Conservation (phyloP, 2,113 vertebrate species). For the Takifugu bimaculatus region DNA sequence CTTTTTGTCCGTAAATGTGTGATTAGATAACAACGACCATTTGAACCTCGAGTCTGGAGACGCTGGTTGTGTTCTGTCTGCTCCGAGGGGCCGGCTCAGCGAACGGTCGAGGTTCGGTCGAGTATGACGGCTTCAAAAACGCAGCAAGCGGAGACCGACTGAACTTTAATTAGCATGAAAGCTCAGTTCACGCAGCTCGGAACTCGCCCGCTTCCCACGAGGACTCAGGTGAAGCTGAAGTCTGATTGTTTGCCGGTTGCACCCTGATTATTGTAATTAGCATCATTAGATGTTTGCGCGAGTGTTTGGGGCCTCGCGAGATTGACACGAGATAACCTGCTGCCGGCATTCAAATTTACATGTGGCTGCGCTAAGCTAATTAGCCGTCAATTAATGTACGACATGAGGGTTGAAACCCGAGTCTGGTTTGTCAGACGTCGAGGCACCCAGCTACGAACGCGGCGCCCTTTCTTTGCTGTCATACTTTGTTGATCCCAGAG, state of each 20-base stretch:
- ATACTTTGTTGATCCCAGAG: no score
- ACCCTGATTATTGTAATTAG: conserved; percentile 3
- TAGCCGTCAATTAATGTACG: no score
- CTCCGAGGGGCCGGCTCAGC: conserved; percentile 4
- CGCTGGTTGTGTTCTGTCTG: background rate
- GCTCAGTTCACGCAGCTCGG: background rate
- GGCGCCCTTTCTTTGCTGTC: no score
- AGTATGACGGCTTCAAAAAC: conserved; percentile 19
- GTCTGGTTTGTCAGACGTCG: no score
- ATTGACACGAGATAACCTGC: no score
- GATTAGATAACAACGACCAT: no score
- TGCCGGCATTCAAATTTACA: no score
- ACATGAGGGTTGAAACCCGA: no score
- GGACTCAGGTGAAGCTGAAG: background rate
- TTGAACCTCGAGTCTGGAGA: no score
- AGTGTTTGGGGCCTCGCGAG: background rate
- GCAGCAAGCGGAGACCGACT: conserved; percentile 5
- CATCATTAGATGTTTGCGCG: background rate
- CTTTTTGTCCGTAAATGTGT: no score
- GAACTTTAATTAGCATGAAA: conserved; percentile 20
- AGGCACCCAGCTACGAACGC: no score
- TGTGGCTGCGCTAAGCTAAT: no score
- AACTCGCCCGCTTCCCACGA: background rate
- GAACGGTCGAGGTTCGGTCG: conserved; percentile 7
- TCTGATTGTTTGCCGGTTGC: background rate